phyloP scores from a whole-genome alignment of 2,888 invertebrate genomes.

The Tetramorium bicarinatum region DNA sequence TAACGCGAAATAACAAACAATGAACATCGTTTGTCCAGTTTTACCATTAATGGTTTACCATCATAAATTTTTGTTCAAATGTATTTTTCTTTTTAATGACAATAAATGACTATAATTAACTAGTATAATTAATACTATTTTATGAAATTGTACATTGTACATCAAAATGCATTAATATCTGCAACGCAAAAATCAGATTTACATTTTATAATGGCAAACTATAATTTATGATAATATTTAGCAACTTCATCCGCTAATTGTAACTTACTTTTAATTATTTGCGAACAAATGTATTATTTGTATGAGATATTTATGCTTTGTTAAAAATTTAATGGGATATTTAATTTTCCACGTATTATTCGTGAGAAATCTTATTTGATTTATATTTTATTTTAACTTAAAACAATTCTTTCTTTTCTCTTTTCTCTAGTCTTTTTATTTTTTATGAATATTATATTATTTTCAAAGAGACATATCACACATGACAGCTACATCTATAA shows the following conservation, averaged over 20 bases:
- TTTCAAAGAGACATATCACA: neutral
- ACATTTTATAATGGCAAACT: neutral
- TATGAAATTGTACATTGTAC: neutral
- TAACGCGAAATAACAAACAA: neutral
- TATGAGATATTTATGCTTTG: too few species aligned
- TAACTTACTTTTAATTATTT: too few species aligned
- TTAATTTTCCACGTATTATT: too few species aligned
- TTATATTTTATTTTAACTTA: too few species aligned
- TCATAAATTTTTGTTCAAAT: neutral
- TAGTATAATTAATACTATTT: neutral
- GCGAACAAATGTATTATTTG: too few species aligned
- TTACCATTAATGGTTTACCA: neutral
- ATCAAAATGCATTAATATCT: conserved; percentile 10
- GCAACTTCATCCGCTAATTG: neutral
- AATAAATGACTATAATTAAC: conserved; percentile 12
- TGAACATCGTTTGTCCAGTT: too few species aligned
- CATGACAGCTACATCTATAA: neutral
- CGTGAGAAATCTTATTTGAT: too few species aligned
- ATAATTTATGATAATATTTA: conserved; percentile 2
- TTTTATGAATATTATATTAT: neutral
- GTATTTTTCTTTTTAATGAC: too few species aligned
- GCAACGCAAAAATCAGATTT: neutral
- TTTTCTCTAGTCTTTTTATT: neutral
- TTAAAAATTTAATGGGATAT: too few species aligned
- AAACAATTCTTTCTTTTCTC: neutral